Evolutionary conservation across 2,888 invertebrate species (phyloP).

Genomic region (Drosophila barbarae): DNA sequence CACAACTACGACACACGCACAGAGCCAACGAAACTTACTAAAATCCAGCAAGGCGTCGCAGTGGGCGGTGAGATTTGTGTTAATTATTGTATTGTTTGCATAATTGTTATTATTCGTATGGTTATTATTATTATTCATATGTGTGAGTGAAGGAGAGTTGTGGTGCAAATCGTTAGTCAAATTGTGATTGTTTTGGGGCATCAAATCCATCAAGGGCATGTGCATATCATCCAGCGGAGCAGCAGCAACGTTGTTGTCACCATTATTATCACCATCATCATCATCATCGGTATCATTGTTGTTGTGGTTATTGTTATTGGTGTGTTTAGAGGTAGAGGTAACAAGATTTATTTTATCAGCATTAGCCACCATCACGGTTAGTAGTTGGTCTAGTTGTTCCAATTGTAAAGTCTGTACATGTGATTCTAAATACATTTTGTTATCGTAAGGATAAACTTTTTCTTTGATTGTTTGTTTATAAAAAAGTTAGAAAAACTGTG

Average conservation of each 20-base stretch:
- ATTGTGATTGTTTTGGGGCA: conserved; percentile 22
- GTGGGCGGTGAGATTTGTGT: conserved; percentile 62
- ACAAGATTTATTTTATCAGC: conserved; percentile 80
- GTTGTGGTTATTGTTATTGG: conserved; percentile 42
- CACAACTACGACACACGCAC: conserved; percentile 54
- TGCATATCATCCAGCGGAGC: conserved; percentile 12
- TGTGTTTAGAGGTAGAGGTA: conserved; percentile 78
- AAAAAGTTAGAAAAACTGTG: conserved; percentile 56
- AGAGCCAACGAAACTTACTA: conserved; percentile 77
- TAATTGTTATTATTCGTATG: conserved; percentile 54
- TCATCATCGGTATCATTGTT: not conserved
- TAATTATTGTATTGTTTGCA: conserved; percentile 51
- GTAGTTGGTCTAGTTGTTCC: conserved; percentile 81
- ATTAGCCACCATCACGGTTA: conserved; percentile 80
- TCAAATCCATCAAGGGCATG: conserved; percentile 16
- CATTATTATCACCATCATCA: conserved; percentile 21
- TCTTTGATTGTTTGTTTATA: conserved; percentile 37
- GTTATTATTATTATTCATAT: conserved; percentile 46
- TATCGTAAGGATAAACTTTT: conserved; percentile 76
- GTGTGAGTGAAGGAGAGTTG: conserved; percentile 51
- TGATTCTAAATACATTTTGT: conserved; percentile 80
- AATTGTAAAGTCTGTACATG: conserved; percentile 81
- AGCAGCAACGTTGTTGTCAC: conserved; percentile 42
- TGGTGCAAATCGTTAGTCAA: conserved; percentile 54
- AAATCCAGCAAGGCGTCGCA: conserved; percentile 76